Percentiles rank a stretch among this genome's conserved stretches.
Evolutionary conservation across 2,797 vertebrate species (phyloP).

Genomic region (Phoebastria nigripes): DNA sequence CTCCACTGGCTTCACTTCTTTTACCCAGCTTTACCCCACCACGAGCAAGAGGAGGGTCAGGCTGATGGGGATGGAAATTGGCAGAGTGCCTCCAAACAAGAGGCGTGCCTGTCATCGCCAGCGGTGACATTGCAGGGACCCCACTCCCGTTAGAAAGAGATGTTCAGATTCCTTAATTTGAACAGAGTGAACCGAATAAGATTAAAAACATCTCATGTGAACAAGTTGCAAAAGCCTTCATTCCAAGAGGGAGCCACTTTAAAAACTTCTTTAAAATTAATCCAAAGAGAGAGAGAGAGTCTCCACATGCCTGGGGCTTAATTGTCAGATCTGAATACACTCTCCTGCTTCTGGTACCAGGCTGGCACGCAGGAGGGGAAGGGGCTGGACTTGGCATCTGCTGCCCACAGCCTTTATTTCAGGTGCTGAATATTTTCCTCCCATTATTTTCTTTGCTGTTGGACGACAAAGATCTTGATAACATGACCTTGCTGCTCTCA

Average conservation of each 20-base stretch:
- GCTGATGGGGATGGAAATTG: neutral
- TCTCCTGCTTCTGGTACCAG: neutral
- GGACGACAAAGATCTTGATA: slow-evolving; percentile 50
- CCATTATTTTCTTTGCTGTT: neutral
- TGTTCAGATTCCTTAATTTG: neutral
- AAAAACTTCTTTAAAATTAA: slow-evolving; percentile 4
- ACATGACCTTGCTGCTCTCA: slow-evolving; percentile 77
- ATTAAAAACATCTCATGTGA: neutral
- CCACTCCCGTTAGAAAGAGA: neutral
- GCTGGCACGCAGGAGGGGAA: neutral
- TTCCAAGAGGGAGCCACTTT: neutral
- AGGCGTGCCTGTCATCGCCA: fast-evolving
- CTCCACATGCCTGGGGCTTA: neutral
- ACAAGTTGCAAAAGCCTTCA: neutral
- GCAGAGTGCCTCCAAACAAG: neutral
- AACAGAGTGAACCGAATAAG: neutral
- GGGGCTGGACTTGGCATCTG: neutral
- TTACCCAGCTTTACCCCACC: neutral
- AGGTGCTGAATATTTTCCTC: neutral
- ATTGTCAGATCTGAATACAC: neutral
- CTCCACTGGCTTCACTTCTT: neutral
- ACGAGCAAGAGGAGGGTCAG: fast-evolving
- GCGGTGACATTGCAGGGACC: neutral
- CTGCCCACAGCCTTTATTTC: neutral
- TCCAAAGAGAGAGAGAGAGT: neutral